Percentiles rank a stretch among this genome's conserved stretches.
phyloP scores from a whole-genome alignment of 1,140 invertebrate genomes.

The Panagrolaimus sp. region DNA sequence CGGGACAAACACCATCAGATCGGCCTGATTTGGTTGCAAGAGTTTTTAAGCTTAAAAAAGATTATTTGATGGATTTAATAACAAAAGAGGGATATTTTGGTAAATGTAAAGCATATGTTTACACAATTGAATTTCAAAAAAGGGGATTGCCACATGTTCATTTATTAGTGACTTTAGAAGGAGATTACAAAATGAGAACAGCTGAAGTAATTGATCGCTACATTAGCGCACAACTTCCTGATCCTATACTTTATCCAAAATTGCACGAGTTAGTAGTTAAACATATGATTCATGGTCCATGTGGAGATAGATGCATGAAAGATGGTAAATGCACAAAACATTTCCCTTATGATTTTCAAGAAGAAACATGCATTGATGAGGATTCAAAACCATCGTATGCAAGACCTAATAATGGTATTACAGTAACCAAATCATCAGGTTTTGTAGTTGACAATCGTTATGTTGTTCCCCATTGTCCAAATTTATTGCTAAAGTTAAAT shows the following conservation, averaged over 20 bases:
- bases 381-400: constrained; percentile 24
- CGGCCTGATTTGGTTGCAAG: constrained; percentile 60
- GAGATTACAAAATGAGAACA: constrained; percentile 46
- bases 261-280: too few relatives aligned
- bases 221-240: constrained; percentile 64
- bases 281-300: too few relatives aligned
- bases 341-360: constrained; percentile 30
- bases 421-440: constrained; percentile 7
- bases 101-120: constrained; percentile 30
- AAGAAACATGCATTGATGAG: constrained; percentile 20
- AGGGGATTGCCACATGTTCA: constrained; percentile 63
- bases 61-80: constrained; percentile 59
- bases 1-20: constrained; percentile 50
- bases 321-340: constrained; percentile 37
- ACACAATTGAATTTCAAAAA: constrained; percentile 63
- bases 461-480: constrained; percentile 63
- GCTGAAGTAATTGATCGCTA: constrained; percentile 60
- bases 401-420: constrained; percentile 32
- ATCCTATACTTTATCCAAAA: constrained; percentile 36
- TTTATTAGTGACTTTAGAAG: constrained; percentile 58
- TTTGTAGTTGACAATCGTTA: constrained; percentile 60
- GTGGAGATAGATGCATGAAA: constrained; percentile 39
- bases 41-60: constrained; percentile 62
- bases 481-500: constrained; percentile 61
- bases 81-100: constrained; percentile 46